Evolutionary conservation across 2,113 vertebrate genomes (phyloP), one percentile per base, ranked within the genome.

Genomic region (Rafetus swinhoei): DNA sequence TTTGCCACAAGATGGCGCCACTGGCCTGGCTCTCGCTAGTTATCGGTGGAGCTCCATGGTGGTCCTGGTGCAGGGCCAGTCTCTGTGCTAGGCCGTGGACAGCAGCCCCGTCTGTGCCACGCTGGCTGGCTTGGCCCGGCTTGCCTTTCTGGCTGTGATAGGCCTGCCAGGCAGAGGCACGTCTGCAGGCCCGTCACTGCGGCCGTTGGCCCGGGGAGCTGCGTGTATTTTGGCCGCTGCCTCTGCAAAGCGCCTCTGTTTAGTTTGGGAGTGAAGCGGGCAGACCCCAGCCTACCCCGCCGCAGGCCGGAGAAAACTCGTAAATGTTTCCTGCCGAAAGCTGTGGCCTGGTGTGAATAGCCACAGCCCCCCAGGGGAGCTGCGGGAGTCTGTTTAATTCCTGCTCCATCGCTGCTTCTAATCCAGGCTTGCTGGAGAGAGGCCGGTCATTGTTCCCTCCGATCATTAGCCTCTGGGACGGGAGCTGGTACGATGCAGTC

Each of bases 1-100:
- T 60, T 77, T 88, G 80, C 96, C 96, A 94, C 90, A 92, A 97
- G 97, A 24, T 84, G 96, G 94, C 91, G 86, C 62, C 32, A 15
- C 0, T 74, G 84, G 16, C 3, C 80, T n/a, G 82, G 65, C 65
- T 72, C 4, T 72, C 16, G 9, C 3, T 4, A 2, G 16, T 72
- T 3, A 72, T 8, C 32, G 19, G 19, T 18, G 32, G 16, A 9
- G 5, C n/a, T n/a, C 65, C 65, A 35, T 5, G 65, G 65, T 19
- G 65, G 65, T 19, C 65, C 16, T 1, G 4, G 32, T 9, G 3
- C 2, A 32, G 8, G 62, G 7, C 62, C 32, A 3, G 60, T 3
- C n/a, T 7, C 15, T n/a, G n/a, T 10, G 65, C n/a, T 35, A 19
- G 18, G 65, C 65, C 1, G 1, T 35, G n/a, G 65, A 18, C 7